Conservation (phyloP, 1,140 invertebrate genomes). For the Catajapyx aquilonaris region DNA sequence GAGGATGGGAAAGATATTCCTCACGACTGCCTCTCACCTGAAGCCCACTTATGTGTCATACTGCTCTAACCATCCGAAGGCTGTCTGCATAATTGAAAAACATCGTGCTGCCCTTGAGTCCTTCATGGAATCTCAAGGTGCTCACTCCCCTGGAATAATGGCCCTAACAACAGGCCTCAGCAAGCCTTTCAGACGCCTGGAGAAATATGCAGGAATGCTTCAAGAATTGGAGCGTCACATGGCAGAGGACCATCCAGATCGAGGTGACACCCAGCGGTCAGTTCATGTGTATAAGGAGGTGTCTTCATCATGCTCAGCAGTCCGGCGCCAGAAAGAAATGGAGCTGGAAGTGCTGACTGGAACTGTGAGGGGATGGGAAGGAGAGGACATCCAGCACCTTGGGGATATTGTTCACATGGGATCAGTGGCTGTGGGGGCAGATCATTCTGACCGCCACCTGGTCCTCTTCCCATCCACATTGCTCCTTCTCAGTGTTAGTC, state of each 20-base stretch:
- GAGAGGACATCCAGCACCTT: slow-evolving; percentile 52
- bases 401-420: slow-evolving; percentile 69
- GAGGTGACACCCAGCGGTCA: slow-evolving; percentile 87
- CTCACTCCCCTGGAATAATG: slow-evolving; percentile 59
- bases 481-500: slow-evolving; percentile 73
- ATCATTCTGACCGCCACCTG: slow-evolving; percentile 73
- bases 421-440: slow-evolving; percentile 55
- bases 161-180: slow-evolving; percentile 79
- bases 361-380: slow-evolving; percentile 83
- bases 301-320: slow-evolving; percentile 48
- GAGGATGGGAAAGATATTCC: slow-evolving; percentile 74
- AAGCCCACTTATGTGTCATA: slow-evolving; percentile 72
- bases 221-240: slow-evolving; percentile 90
- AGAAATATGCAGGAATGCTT: slow-evolving; percentile 82
- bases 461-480: slow-evolving; percentile 73
- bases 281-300: slow-evolving; percentile 87
- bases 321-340: slow-evolving; percentile 83
- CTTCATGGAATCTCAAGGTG: slow-evolving; percentile 69
- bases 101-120: slow-evolving; percentile 68
- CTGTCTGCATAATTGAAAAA: slow-evolving; percentile 75
- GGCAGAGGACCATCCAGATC: slow-evolving; percentile 82
- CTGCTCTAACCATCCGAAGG: slow-evolving; percentile 77
- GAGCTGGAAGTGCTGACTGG: slow-evolving; percentile 85
- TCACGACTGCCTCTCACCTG: slow-evolving; percentile 64
- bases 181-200: slow-evolving; percentile 80